These are phyloP conservation scores for Diorhabda sublineata DNA, from an alignment of 1,140 invertebrate species.

Conservation along the genomic window DNA sequence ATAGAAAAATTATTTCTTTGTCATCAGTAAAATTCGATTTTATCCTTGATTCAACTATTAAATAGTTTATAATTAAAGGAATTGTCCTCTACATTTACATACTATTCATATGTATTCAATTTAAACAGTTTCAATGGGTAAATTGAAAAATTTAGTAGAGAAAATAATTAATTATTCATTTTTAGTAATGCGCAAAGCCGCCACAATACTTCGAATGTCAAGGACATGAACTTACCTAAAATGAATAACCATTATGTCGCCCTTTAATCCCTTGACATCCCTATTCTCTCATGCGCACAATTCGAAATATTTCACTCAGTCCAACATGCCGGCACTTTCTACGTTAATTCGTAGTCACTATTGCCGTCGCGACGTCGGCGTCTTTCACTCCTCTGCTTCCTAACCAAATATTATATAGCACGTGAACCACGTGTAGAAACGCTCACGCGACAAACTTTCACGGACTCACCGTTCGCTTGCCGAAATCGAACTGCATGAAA, in stretches of 20 bases:
- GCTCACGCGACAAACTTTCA: not conserved
- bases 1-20: no score
- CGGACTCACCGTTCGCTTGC: not conserved
- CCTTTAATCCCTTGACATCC: slow-evolving; percentile 1
- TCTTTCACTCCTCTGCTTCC: not conserved
- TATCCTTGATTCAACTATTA: no score
- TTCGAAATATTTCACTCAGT: not conserved
- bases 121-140: no score
- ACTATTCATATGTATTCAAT: no score
- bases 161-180: no score
- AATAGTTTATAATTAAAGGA: no score
- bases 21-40: no score
- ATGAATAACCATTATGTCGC: not conserved
- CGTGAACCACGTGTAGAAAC: not conserved
- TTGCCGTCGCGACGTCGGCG: not conserved
- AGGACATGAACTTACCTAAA: not conserved
- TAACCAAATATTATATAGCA: not conserved
- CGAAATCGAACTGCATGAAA: not conserved
- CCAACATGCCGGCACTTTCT: not conserved
- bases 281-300: not conserved
- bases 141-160: no score
- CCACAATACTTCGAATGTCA: not conserved
- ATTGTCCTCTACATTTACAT: no score
- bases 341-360: not conserved
- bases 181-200: no score